Base-by-base conservation (phyloP, 2,888 invertebrate species). In the Lucinisca nassula region DNA sequence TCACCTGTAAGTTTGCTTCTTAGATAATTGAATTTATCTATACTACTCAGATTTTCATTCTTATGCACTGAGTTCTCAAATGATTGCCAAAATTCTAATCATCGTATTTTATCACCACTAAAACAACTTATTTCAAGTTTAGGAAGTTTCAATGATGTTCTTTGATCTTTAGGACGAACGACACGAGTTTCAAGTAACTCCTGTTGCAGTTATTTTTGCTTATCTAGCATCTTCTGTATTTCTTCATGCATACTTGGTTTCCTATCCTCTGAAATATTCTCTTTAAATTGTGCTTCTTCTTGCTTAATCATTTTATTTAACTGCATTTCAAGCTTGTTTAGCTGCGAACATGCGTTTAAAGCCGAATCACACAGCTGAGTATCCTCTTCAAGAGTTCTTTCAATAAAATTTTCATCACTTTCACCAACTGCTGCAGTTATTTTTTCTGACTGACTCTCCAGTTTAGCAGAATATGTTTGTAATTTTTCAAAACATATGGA, bases 1-100 rank as follows among this genome's bases (percentile, higher is more conserved):
- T 82, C 82, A 45, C 78, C 82, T 12, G 17, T 32, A 0, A 87
- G 40, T 84, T 79, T 87, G 49, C 78, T 75, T 35, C 40, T 38
- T 73, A 87, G 58, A 32, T 87, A 87, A 79, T 74, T 87, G 21
- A 87, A 87, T 58, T 84, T 87, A 30, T 87, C 87, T 27, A 87
- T 74, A 10, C 77, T 24, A 4, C 67, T 74, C 14, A 87, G 58
- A 17, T 32, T 61, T n/a, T 24, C 32, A 51, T 81, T 87, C 2
- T 79, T 81, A 40, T 87, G 76, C 17, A 87, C 74, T 21, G 84
- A 24, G 6, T 67, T 78, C 45, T 84, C 87, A 70, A 87, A 87
- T 14, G 74, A 74, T 45, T 83, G 70, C 83, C 83, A 76, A 80
- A 87, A 80, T 49, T 87, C 79, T 37, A 27, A 30, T 80, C 83